phyloP scores from a whole-genome alignment of 2,113 vertebrate genomes.

The Stercorarius parasiticus region DNA sequence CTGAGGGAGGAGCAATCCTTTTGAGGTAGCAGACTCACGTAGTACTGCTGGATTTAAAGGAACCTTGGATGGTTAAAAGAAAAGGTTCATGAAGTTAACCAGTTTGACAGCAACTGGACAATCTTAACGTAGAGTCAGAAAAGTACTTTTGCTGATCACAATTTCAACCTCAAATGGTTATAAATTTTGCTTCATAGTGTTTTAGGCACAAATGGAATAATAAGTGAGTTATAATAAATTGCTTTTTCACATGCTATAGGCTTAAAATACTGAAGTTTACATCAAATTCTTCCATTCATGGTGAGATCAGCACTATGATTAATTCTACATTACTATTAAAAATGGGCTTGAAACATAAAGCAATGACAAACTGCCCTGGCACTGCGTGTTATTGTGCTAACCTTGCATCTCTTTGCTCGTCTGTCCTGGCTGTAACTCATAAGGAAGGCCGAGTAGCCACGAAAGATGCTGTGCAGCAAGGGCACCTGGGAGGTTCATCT shows the following conservation, averaged over 20 bases:
- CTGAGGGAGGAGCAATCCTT: neutral
- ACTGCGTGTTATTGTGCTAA: neutral
- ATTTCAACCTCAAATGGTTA: neutral
- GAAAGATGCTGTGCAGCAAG: conserved; percentile 47
- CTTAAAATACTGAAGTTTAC: neutral
- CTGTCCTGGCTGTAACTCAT: neutral
- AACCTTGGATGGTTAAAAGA: neutral
- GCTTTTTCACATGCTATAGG: neutral
- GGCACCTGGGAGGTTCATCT: conserved; percentile 63
- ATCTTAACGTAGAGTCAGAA: neutral
- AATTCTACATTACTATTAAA: neutral
- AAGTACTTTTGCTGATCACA: neutral
- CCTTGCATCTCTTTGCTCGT: neutral
- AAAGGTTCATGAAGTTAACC: neutral
- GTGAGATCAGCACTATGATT: neutral
- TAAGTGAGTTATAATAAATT: conserved; percentile 18
- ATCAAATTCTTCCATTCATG: neutral
- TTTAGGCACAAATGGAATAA: neutral
- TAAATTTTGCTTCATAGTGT: neutral
- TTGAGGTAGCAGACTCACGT: neutral
- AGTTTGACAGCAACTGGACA: conserved; percentile 3
- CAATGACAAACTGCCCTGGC: neutral
- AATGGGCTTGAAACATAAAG: neutral
- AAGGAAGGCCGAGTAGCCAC: conserved; percentile 1
- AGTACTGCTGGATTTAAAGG: neutral